Percentiles rank a stretch among this genome's conserved stretches.
Evolutionary conservation across 2,888 invertebrate species (phyloP).

Genomic region (Bursaphelenchus okinawaensis): DNA sequence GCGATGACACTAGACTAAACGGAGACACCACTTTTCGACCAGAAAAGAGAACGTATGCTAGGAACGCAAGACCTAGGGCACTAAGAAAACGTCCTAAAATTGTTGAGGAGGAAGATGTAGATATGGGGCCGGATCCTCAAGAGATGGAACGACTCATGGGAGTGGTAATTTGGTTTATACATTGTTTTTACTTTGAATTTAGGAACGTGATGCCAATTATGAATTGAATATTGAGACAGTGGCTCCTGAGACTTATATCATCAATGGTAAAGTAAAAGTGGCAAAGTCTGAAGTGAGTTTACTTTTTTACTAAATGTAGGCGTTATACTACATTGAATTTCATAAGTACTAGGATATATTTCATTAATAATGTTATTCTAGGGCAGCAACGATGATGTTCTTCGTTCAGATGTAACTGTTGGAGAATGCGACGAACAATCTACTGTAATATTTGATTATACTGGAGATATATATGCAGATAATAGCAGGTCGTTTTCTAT

Average conservation of each 20-base stretch:
- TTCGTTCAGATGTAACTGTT: no score
- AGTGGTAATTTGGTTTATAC: background rate
- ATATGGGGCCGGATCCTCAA: background rate
- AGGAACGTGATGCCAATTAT: background rate
- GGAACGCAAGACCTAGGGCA: no score
- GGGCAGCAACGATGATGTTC: no score
- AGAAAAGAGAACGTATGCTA: no score
- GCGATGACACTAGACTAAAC: no score
- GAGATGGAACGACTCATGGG: slow-evolving; percentile 5
- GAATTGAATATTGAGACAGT: background rate
- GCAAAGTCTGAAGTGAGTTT: background rate
- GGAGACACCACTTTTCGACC: no score
- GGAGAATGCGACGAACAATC: background rate
- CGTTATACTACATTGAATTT: no score
- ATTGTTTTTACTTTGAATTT: background rate
- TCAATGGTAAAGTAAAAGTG: background rate
- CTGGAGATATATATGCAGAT: background rate
- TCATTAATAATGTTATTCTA: no score
- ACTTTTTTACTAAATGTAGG: no score
- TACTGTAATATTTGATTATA: background rate
- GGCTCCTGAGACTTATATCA: slow-evolving; percentile 2
- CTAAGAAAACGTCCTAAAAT: no score
- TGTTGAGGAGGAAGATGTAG: background rate
- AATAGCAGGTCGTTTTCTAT: background rate
- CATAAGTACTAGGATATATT: no score